Base-by-base conservation (phyloP, 1,140 invertebrate genomes). In the Halesus radiatus region DNA sequence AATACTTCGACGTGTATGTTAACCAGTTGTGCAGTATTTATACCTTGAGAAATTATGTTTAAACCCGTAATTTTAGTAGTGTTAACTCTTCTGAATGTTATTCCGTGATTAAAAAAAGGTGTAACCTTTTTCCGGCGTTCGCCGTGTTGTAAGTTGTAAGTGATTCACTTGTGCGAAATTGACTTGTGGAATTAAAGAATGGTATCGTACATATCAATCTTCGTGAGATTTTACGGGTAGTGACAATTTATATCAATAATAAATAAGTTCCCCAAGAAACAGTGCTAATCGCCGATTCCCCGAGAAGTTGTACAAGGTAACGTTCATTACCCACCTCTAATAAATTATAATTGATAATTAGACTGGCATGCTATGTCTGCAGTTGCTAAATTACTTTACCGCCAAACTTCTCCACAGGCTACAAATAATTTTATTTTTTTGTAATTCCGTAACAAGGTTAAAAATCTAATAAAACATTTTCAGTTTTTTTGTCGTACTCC, bases 21-120 rank as follows among this genome's bases (percentile, higher is more conserved):
- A 60, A 60, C 8, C 20, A 20, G 10, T 45, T 45, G 37, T 45
- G 37, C 13, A 45, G 37, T 45, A 13, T 13, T 45, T 45, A 13
- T 45, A 45, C 37, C 37, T 10, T 45, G 10, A 45, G 8, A 7
- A 45, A 45, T 45, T 45, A 45, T 45, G 37, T 45, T 45, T 13
- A 3, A 1, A 37, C 32, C 8, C 37, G 7, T 45, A 45, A 45
- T 45, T 45, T 13, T 45, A 13, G 37, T 7, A 45, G 37, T 13
- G 37, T 26, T 66, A 32, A 23, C 7, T 20, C 26, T 26, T 53
- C 53, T 15, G 45, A 22, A 23, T 54, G 13, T 52, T 53, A 8
- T 53, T 16, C 45, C 37, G 45, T 16, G 18, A 26, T 72, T n/a
- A 29, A 72, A 54, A 72, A 72, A 72, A 72, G 68, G 68, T 72